phyloP scores from a whole-genome alignment of 2,113 vertebrate genomes.

The Fulmarus glacialis region DNA sequence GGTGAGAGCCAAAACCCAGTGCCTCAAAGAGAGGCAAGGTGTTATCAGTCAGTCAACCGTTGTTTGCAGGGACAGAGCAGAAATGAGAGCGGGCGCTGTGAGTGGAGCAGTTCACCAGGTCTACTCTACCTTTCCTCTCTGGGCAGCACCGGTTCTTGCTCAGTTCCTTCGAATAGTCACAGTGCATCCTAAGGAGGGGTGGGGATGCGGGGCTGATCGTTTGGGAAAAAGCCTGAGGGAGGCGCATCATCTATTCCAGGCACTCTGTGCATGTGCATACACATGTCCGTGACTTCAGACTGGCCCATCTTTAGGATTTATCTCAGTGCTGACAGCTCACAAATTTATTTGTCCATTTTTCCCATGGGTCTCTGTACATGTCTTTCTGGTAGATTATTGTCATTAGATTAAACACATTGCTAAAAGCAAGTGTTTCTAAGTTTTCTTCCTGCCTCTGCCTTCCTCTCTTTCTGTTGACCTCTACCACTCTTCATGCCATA shows the following conservation, averaged over 20 bases:
- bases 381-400: background rate
- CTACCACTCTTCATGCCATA: background rate
- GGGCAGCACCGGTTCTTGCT: background rate
- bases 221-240: background rate
- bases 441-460: background rate
- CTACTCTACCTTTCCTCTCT: background rate
- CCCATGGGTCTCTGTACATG: background rate
- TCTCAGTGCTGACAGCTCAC: background rate
- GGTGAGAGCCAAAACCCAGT: background rate
- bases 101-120: background rate
- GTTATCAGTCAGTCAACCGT: background rate
- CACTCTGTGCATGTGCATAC: background rate
- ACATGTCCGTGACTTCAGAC: background rate
- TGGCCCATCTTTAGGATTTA: background rate
- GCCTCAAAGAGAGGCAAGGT: background rate
- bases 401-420: background rate
- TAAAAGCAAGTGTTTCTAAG: background rate
- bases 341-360: background rate
- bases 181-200: background rate
- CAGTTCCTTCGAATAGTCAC: background rate
- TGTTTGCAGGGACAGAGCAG: background rate
- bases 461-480: background rate
- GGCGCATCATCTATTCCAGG: background rate
- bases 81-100: background rate
- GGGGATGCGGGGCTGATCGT: fast-evolving